These are phyloP conservation scores for Drosophila neocordata DNA, from an alignment of 1,140 invertebrate genomes.

Conservation along the genomic window DNA sequence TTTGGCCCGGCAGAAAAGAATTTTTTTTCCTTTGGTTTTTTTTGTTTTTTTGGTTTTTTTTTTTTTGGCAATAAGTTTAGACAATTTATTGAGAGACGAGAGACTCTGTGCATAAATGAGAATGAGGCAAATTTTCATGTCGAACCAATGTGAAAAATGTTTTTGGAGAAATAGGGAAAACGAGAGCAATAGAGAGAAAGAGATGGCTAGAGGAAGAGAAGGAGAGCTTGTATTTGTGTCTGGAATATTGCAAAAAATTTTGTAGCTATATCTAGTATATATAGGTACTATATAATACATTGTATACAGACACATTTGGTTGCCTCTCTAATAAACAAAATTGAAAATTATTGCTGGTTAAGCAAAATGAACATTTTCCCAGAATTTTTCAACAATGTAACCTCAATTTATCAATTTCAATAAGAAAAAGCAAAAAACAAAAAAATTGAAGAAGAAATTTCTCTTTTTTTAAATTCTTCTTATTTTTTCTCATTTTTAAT, in stretches of 20 bases:
- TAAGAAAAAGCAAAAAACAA: too few relatives aligned
- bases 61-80: constrained; percentile 40
- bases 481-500: constrained; percentile 1
- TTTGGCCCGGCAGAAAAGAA: constrained; percentile 19
- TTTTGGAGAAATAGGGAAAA: constrained; percentile 21
- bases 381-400: constrained; percentile 22
- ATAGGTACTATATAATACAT: constrained; percentile 1
- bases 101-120: constrained; percentile 36
- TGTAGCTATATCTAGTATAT: constrained; percentile 25
- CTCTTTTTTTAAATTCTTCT: neutral
- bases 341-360: constrained; percentile 10
- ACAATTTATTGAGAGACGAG: constrained; percentile 45
- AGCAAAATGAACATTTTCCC: constrained; percentile 1
- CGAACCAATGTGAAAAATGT: constrained; percentile 27
- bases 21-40: neutral
- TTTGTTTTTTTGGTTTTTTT: neutral
- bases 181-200: neutral
- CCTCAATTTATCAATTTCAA: constrained; percentile 36
- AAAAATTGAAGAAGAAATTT: constrained; percentile 7
- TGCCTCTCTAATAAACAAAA: neutral
- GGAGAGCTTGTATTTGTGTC: constrained; percentile 29
- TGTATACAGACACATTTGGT: neutral
- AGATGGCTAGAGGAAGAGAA: neutral
- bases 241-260: constrained; percentile 10
- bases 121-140: constrained; percentile 26